Evolutionary conservation across 1,140 invertebrate genomes (phyloP).

Genomic region (Trichoplusia ni): DNA sequence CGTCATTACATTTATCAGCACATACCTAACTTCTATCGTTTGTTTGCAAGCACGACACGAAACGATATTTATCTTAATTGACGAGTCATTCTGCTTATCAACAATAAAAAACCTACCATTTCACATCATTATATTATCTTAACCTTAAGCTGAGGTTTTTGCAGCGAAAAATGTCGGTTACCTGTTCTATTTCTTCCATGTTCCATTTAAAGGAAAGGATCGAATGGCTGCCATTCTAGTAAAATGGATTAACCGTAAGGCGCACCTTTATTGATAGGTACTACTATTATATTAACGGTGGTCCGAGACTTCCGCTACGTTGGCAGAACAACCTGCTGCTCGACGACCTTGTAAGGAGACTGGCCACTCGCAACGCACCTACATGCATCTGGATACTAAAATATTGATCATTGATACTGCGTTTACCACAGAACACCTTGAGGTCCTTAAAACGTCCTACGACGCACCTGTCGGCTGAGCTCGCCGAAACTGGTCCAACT

Average conservation of each 20-base stretch:
- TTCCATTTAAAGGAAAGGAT: slow-evolving; percentile 15
- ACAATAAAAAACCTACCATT: slow-evolving; percentile 17
- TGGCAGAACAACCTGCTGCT: slow-evolving; percentile 13
- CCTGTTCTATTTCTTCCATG: background rate
- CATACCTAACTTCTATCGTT: slow-evolving; percentile 4
- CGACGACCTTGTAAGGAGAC: slow-evolving; percentile 27
- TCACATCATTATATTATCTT: slow-evolving; percentile 16
- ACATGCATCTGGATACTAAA: background rate
- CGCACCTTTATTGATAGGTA: slow-evolving; percentile 27
- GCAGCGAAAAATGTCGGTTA: background rate
- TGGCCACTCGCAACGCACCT: background rate
- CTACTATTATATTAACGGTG: slow-evolving; percentile 26
- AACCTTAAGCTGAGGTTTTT: background rate
- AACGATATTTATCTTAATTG: slow-evolving; percentile 19
- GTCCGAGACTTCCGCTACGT: slow-evolving; percentile 8
- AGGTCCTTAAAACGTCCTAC: slow-evolving; percentile 14
- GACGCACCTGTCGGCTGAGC: slow-evolving; percentile 11
- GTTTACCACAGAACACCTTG: slow-evolving; percentile 9
- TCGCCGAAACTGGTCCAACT: slow-evolving; percentile 16
- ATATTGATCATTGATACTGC: background rate
- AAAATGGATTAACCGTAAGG: slow-evolving; percentile 20
- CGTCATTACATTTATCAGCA: slow-evolving; percentile 13
- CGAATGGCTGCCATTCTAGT: slow-evolving; percentile 4
- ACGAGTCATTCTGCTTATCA: slow-evolving; percentile 18
- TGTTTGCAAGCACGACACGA: background rate